Evolutionary conservation across 1,140 invertebrate genomes (phyloP).

Genomic region (Caerostris extrusa): DNA sequence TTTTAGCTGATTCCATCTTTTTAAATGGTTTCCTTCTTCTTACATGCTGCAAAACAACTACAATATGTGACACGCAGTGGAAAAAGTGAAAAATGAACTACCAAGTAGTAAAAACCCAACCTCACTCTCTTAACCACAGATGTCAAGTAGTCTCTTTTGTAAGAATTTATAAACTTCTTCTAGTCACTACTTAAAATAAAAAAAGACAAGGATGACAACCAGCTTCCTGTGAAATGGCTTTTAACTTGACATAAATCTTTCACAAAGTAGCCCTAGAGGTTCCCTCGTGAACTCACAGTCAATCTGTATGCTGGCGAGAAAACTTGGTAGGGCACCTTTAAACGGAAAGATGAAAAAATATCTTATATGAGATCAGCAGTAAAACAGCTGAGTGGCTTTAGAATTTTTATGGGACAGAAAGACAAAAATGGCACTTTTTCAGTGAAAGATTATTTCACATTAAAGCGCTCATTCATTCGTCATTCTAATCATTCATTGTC

Average conservation of each 20-base stretch:
- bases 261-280: not conserved
- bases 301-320: conserved; percentile 32
- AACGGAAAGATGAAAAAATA: not conserved
- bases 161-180: conserved; percentile 41
- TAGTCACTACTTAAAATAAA: conserved; percentile 34
- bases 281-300: not conserved
- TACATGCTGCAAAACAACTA: not conserved
- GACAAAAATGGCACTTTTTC: conserved; percentile 26
- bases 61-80: not conserved
- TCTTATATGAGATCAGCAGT: conserved; percentile 44
- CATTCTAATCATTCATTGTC: too few relatives aligned
- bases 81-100: not conserved
- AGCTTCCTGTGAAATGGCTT: not conserved
- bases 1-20: too few relatives aligned
- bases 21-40: too few relatives aligned
- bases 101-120: not conserved
- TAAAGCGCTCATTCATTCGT: not conserved
- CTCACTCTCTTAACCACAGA: not conserved
- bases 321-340: not conserved
- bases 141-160: conserved; percentile 31
- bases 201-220: not conserved
- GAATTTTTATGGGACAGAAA: not conserved
- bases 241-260: not conserved
- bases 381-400: conserved; percentile 33
- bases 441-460: not conserved